Base-by-base conservation (phyloP, 2,888 invertebrate genomes). In the Pyrochroa serraticornis region DNA sequence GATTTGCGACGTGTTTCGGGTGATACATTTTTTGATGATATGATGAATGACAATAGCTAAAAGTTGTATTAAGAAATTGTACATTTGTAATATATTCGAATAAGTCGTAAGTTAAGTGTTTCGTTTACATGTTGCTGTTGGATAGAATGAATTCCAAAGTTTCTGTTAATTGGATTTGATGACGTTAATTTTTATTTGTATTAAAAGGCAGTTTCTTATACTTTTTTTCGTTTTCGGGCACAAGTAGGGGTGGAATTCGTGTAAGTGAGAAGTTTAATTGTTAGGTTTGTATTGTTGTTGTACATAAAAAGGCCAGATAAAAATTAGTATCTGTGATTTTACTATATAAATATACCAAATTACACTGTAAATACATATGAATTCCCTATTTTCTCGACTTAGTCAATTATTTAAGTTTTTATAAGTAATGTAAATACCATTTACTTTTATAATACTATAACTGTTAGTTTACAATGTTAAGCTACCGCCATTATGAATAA, bases 311-410 rank as follows among this genome's bases (percentile, higher is more conserved):
- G 76, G 76, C 76, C 76, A 76, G 76, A 73, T 71, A 72, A 71
- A 71, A 68, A 67, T 77, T 77, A 75, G 76, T 77, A 75, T 77
- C 78, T 79, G 78, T 79, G 78, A 79, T 79, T 77, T 77, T 73
- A 75, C 73, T 75, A 75, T 72, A 63, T 58, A 53, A 52, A 56
- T 56, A 72, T 72, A 73, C 73, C 71, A 77, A 74, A 74, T 69
- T 70, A 66, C 59, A 68, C 71, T 72, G 71, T 72, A 69, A 46
- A 70, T 70, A 69, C 56, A 54, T 63, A 70, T 71, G 70, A 69
- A 70, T 71, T 72, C 68, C 69, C 66, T 74, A 71, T 74, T 72
- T 72, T 72, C 66, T 71, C 67, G 69, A 68, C 58, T 72, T 72
- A 72, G 71, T 71, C 73, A 70, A 70, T 68, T 70, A 71, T 68